Evolutionary conservation across 2,888 invertebrate species (phyloP), one percentile per base, ranked within the genome.

Genomic region (Andrena flavipes): DNA sequence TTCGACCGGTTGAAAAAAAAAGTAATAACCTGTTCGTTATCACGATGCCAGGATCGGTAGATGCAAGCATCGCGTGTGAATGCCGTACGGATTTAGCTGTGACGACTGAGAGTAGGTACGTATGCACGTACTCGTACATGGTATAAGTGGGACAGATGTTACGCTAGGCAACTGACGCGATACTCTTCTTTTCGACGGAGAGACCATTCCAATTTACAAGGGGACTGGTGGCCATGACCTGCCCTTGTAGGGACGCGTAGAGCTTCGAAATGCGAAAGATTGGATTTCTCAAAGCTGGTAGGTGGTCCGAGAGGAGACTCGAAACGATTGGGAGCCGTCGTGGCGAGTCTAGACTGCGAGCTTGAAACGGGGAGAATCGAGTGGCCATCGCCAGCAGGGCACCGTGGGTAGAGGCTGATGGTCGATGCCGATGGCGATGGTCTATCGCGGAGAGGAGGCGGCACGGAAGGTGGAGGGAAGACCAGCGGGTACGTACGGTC

Each of bases 371-470:
- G 33, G 30, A 30, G 30, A 56, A 73, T 49, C 60, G 56, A 51
- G 33, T n/a, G 29, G 16, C 20, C 29, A 67, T 49, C 74, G 72
- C 23, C 29, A 56, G 56, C 20, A 54, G 56, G 29, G 6, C 75
- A 35, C 64, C 74, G 88, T 76, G 77, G 77, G 76, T 59, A 85
- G 74, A 82, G 84, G 75, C 62, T 80, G 85, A 86, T 82, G 85
- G 82, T 76, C 72, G 85, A 79, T 80, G 86, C 77, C 67, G 75
- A 86, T 84, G 80, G 73, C 77, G 85, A 78, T 87, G 76, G 82
- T 80, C 77, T 80, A 82, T 77, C 76, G 49, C 13, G 59, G 42
- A 68, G 75, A 73, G 76, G 82, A 76, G 80, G 67, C 68, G 74
- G 82, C 79, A 54, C 54, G 76, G 49, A 65, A 63, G 70, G 67